phyloP scores from a whole-genome alignment of 2,888 invertebrate species.

The Ophonus ardosiacus region DNA sequence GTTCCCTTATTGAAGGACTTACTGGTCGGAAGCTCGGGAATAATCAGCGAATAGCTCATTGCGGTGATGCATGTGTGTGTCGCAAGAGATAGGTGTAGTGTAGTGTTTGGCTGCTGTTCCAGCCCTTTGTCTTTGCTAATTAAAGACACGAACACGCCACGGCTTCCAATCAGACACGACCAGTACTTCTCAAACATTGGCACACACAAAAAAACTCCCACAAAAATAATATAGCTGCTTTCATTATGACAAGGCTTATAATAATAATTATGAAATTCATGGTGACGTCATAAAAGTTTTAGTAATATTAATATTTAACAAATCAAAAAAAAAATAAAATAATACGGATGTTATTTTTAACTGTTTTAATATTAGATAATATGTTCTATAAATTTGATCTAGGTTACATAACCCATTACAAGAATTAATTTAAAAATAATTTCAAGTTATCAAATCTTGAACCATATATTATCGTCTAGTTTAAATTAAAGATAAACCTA shows the following conservation, averaged over 20 bases:
- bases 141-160: constrained; percentile 60
- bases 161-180: constrained; percentile 52
- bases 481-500: not conserved
- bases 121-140: constrained; percentile 63
- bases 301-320: too few species aligned
- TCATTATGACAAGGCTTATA: not conserved
- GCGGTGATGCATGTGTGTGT: constrained; percentile 47
- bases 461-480: too few species aligned
- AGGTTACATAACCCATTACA: too few species aligned
- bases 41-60: constrained; percentile 56
- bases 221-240: not conserved
- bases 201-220: not conserved
- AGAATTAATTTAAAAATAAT: too few species aligned
- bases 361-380: too few species aligned
- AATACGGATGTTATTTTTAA: too few species aligned
- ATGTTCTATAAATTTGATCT: too few species aligned
- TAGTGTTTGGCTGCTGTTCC: constrained; percentile 39
- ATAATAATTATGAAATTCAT: not conserved
- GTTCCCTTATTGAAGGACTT: not conserved
- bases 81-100: constrained; percentile 24
- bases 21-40: not conserved
- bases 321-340: too few species aligned
- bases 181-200: constrained; percentile 37
- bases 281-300: too few species aligned
- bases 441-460: too few species aligned